phyloP scores from a whole-genome alignment of 2,113 vertebrate species.

The Tenebrosternarchus preto region DNA sequence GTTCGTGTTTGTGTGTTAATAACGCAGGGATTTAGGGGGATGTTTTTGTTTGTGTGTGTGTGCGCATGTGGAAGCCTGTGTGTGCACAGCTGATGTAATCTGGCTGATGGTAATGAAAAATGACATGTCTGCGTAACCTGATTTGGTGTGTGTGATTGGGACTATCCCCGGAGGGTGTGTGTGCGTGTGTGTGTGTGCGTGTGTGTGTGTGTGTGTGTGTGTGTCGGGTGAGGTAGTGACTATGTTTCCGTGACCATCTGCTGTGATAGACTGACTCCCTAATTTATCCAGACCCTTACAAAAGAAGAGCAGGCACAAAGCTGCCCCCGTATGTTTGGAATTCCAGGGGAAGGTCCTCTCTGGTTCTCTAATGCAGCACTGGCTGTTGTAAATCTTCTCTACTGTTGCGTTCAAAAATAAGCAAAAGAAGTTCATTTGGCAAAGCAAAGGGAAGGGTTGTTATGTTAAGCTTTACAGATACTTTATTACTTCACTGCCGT shows the following conservation, averaged over 20 bases:
- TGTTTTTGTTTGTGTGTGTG: constrained; percentile 34
- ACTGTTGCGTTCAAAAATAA: background rate
- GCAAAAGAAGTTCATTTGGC: background rate
- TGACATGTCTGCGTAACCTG: constrained; percentile 78
- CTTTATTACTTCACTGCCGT: too few relatives aligned
- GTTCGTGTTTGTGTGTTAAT: constrained; percentile 19
- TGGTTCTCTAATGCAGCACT: background rate
- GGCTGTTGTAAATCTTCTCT: too few relatives aligned
- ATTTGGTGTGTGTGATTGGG: constrained; percentile 70
- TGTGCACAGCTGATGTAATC: constrained; percentile 67
- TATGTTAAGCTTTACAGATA: too few relatives aligned
- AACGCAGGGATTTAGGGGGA: background rate
- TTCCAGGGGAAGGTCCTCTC: background rate
- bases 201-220: constrained; percentile 40
- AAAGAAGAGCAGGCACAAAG: constrained; percentile 18
- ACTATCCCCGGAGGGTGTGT: constrained; percentile 59
- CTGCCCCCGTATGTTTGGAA: background rate
- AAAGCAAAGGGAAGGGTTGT: too few relatives aligned
- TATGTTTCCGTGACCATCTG: constrained; percentile 51
- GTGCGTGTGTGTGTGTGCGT: constrained; percentile 40
- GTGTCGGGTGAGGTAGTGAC: constrained; percentile 16
- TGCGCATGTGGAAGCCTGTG: constrained; percentile 36
- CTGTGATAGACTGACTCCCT: constrained; percentile 30
- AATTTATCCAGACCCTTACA: constrained; percentile 41
- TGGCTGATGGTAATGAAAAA: constrained; percentile 69